Conservation (phyloP, 2,888 invertebrate species). For the Epinotia nisella region DNA sequence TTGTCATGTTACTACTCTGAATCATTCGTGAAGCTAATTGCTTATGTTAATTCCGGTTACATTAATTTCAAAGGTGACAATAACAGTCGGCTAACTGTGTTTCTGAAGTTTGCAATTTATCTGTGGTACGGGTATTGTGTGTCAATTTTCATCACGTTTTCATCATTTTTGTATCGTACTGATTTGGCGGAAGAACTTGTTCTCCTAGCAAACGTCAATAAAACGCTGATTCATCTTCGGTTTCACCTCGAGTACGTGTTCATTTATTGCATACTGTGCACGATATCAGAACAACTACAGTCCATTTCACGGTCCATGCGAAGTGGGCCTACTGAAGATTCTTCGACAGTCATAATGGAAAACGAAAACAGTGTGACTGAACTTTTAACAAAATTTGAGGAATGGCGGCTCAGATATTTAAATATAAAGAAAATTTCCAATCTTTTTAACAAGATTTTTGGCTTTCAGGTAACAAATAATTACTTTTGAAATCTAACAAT, state of each 20-base stretch:
- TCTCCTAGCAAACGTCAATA: not conserved
- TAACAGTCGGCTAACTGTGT: not conserved
- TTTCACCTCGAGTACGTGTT: slow-evolving; percentile 26
- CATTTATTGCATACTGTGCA: slow-evolving; percentile 15
- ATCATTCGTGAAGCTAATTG: not conserved
- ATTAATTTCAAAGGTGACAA: slow-evolving; percentile 2
- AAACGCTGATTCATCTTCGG: slow-evolving; percentile 11
- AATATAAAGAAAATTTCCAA: slow-evolving; percentile 32
- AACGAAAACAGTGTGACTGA: not conserved
- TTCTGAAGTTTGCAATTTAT: not conserved
- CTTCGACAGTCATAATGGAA: not conserved
- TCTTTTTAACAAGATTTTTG: slow-evolving; percentile 39
- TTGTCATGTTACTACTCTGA: slow-evolving; percentile 4
- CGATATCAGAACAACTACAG: slow-evolving; percentile 34
- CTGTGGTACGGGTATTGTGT: not conserved
- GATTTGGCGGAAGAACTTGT: not conserved
- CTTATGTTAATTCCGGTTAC: not conserved
- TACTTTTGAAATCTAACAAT: not conserved
- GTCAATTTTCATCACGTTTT: not conserved
- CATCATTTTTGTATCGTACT: not conserved
- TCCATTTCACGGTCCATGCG: slow-evolving; percentile 19
- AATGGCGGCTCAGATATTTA: slow-evolving; percentile 27
- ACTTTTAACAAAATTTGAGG: slow-evolving; percentile 2
- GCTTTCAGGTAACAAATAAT: slow-evolving; percentile 25
- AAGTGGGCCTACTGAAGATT: not conserved